These are phyloP conservation scores for Thysanoteuthis rhombus DNA, from an alignment of 2,888 invertebrate species.

Conservation along the genomic window DNA sequence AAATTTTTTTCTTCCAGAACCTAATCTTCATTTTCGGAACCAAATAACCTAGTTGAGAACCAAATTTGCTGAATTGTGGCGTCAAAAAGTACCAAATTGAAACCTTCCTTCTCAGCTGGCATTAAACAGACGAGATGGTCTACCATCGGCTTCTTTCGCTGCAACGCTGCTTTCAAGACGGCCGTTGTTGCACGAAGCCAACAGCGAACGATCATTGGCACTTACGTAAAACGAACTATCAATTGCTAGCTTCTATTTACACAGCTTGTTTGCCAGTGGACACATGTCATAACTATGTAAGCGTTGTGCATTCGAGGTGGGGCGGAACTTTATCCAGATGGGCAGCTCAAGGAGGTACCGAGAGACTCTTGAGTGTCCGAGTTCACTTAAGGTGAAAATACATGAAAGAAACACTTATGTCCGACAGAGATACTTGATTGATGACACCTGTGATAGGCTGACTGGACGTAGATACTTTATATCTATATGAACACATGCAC, in stretches of 20 bases:
- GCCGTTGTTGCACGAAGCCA: not conserved
- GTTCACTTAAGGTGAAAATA: not conserved
- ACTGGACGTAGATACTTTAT: not conserved
- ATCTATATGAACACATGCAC: not conserved
- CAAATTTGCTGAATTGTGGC: no score
- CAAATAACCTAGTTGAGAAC: no score
- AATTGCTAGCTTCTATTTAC: not conserved
- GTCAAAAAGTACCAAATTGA: no score
- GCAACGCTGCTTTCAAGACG: no score
- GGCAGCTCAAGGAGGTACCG: not conserved
- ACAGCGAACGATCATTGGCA: not conserved
- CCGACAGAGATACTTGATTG: not conserved
- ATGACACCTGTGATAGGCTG: not conserved
- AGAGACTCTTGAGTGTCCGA: not conserved
- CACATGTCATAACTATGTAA: not conserved
- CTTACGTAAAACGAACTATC: not conserved
- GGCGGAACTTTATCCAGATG: not conserved
- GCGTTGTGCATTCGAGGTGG: not conserved
- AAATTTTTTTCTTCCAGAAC: no score
- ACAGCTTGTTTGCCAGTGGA: not conserved
- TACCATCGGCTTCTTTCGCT: no score
- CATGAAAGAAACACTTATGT: not conserved
- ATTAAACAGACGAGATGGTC: no score
- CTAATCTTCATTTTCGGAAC: no score
- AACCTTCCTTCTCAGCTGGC: no score